phyloP scores from a whole-genome alignment of 2,113 vertebrate genomes.

The Jacana jacana region DNA sequence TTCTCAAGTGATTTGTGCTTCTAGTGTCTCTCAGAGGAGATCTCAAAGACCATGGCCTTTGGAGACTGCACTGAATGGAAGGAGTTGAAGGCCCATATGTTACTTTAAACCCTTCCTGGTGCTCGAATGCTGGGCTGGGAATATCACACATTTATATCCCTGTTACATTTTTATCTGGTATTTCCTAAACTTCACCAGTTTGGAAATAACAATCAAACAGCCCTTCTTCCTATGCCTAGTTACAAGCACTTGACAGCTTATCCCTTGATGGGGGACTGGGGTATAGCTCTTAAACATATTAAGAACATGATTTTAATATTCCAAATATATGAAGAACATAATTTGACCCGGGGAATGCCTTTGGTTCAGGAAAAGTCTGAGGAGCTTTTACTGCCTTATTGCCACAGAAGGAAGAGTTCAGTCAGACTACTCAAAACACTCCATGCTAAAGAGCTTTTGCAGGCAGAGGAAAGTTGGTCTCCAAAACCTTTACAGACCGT shows the following conservation, averaged over 20 bases:
- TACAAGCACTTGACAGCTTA: neutral
- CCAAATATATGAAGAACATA: neutral
- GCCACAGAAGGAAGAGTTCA: neutral
- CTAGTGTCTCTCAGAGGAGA: neutral
- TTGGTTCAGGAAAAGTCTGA: neutral
- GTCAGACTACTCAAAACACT: neutral
- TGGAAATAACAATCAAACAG: neutral
- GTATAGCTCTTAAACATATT: neutral
- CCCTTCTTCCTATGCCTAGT: neutral
- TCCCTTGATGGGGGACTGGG: no score
- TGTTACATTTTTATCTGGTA: neutral
- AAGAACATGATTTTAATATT: neutral
- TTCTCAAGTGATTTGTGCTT: neutral
- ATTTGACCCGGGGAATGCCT: neutral
- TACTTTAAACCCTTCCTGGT: neutral
- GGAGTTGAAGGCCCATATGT: neutral
- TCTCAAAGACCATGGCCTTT: neutral
- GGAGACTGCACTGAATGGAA: neutral
- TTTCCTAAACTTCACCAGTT: neutral
- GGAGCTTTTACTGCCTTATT: neutral
- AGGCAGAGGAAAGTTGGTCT: neutral
- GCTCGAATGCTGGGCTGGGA: neutral
- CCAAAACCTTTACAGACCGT: neutral
- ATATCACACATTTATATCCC: neutral
- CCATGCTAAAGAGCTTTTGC: neutral